A percentile compares a stretch with the other conserved stretches of the same genome.
These are phyloP conservation scores for Andrena bicolor DNA, from an alignment of 2,888 invertebrate species.

Conservation along the genomic window DNA sequence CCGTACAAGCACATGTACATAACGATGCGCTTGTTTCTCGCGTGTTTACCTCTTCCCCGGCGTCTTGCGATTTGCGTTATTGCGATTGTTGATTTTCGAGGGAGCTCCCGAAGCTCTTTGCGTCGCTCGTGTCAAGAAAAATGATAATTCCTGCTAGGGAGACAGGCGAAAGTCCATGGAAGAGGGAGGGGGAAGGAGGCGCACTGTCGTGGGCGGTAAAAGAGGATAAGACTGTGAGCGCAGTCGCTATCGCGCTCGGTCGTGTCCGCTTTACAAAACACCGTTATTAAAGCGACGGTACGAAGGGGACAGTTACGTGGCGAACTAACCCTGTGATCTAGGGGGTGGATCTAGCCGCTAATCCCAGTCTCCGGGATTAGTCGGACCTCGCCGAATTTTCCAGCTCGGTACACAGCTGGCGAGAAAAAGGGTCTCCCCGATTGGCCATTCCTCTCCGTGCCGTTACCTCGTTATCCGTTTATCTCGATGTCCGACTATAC, in stretches of 20 bases:
- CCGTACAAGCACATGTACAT: constrained; percentile 11
- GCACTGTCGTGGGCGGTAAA: too few relatives aligned
- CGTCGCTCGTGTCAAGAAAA: background rate
- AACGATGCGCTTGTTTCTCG: constrained; percentile 31
- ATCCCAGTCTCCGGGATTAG: constrained; percentile 53
- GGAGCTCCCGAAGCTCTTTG: background rate
- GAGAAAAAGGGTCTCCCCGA: constrained; percentile 22
- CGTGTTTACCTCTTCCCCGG: background rate
- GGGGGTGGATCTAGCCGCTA: constrained; percentile 46
- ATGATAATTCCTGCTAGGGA: too few relatives aligned
- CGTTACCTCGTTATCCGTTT: constrained; percentile 34
- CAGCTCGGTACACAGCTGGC: constrained; percentile 8
- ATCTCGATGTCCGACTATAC: constrained; percentile 12
- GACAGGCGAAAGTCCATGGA: too few relatives aligned
- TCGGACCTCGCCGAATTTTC: constrained; percentile 58
- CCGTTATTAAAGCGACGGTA: constrained; percentile 45
- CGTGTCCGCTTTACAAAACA: constrained; percentile 48
- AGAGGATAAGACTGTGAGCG: background rate
- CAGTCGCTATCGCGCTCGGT: constrained; percentile 27
- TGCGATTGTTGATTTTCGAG: constrained; percentile 2
- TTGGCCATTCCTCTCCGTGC: constrained; percentile 18
- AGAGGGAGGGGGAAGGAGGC: too few relatives aligned
- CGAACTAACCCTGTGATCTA: constrained; percentile 40
- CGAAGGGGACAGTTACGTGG: constrained; percentile 17
- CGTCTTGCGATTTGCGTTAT: background rate